Evolutionary conservation across 2,888 invertebrate species (phyloP).

Genomic region (Notodonta ziczac): DNA sequence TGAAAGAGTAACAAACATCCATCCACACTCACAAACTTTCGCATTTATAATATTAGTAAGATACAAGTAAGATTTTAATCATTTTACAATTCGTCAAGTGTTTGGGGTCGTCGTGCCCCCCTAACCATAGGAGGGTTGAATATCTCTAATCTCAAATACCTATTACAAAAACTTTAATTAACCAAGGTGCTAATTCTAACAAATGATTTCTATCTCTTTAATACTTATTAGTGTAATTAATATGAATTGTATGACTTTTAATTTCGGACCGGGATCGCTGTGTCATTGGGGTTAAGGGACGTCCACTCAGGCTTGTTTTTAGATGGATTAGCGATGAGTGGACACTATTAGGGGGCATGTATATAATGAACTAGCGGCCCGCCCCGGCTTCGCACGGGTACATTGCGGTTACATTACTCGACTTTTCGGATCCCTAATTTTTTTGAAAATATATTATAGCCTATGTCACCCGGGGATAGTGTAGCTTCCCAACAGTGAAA

Average conservation of each 20-base stretch:
- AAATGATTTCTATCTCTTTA: slow-evolving; percentile 32
- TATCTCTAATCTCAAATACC: not conserved
- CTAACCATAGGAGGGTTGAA: not conserved
- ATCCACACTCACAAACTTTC: too few species aligned
- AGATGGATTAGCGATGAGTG: slow-evolving; percentile 1
- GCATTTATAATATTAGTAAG: too few species aligned
- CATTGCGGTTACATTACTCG: too few species aligned
- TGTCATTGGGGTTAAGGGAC: slow-evolving; percentile 16
- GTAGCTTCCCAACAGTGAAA: too few species aligned
- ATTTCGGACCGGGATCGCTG: slow-evolving; percentile 25
- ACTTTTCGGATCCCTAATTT: too few species aligned
- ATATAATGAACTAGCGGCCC: too few species aligned
- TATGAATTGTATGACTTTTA: slow-evolving; percentile 12
- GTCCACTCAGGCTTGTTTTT: not conserved
- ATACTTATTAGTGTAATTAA: slow-evolving; percentile 37
- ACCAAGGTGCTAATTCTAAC: slow-evolving; percentile 23
- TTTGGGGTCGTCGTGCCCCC: not conserved
- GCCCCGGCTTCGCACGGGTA: too few species aligned
- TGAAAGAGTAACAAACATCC: too few species aligned
- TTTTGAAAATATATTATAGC: too few species aligned
- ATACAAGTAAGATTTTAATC: too few species aligned
- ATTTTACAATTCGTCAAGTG: too few species aligned
- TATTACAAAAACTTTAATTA: slow-evolving; percentile 24
- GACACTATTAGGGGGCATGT: not conserved
- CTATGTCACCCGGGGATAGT: too few species aligned